phyloP scores from a whole-genome alignment of 2,113 vertebrate species.

The Elachura formosa region DNA sequence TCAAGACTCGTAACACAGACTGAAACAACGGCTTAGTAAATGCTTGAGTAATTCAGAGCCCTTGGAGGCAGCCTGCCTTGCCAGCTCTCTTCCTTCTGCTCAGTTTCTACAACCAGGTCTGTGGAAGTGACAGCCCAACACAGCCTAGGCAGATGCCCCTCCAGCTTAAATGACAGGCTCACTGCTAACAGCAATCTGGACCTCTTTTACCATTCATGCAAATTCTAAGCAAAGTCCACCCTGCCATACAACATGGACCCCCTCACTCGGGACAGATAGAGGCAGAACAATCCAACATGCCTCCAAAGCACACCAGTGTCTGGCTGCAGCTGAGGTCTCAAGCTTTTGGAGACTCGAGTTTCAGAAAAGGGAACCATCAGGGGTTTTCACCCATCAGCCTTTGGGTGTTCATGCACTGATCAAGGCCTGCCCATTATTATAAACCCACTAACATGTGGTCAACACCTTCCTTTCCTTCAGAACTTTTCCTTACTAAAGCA shows the following conservation, averaged over 20 bases:
- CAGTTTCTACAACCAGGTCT: background rate
- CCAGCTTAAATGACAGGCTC: background rate
- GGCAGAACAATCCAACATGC: background rate
- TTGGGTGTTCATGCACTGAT: background rate
- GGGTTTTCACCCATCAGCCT: background rate
- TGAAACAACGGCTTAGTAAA: background rate
- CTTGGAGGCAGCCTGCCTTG: background rate
- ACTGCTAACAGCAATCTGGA: background rate
- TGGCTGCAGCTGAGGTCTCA: background rate
- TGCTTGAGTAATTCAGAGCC: background rate
- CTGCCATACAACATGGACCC: background rate
- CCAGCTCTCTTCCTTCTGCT: background rate
- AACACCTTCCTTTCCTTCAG: background rate
- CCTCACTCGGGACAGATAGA: background rate
- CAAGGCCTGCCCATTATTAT: background rate
- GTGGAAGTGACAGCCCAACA: background rate
- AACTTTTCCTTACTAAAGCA: background rate
- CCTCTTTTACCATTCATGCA: background rate
- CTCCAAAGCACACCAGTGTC: background rate
- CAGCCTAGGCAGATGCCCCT: background rate
- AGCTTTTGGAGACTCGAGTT: background rate
- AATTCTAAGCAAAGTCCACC: background rate
- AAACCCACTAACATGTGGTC: background rate
- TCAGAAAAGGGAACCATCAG: background rate
- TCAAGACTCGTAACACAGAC: background rate